Percentiles rank a stretch among this genome's conserved stretches.
phyloP scores from a whole-genome alignment of 2,888 invertebrate species.

The Tinea pellionella region DNA sequence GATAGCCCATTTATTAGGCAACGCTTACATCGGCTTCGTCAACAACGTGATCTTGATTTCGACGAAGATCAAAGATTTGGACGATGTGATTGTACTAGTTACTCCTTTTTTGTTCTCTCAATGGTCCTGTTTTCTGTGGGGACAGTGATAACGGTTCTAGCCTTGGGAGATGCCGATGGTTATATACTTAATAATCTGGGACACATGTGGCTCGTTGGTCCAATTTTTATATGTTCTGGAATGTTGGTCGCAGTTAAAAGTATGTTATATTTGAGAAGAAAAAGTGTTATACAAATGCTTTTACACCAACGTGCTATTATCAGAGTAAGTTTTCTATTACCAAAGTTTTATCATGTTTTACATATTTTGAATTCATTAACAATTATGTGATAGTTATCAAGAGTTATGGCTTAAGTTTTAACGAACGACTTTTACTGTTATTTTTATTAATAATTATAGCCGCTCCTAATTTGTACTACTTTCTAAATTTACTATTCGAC shows the following conservation, averaged over 20 bases:
- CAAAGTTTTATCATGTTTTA: neutral
- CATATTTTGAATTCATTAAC: no score
- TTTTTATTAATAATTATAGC: no score
- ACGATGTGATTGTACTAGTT: conserved; percentile 75
- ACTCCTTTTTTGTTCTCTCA: conserved; percentile 73
- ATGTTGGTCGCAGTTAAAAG: conserved; percentile 77
- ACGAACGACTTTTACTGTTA: no score
- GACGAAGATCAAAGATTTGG: conserved; percentile 72
- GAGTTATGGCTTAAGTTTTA: neutral
- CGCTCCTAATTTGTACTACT: no score
- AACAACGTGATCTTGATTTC: conserved; percentile 69
- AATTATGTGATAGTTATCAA: no score
- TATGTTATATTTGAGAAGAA: conserved; percentile 73
- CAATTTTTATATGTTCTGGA: conserved; percentile 75
- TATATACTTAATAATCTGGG: conserved; percentile 72
- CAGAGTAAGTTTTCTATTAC: conserved; percentile 50
- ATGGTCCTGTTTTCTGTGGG: conserved; percentile 73
- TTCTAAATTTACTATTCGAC: no score
- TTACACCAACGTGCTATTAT: conserved; percentile 72
- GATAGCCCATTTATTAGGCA: conserved; percentile 72
- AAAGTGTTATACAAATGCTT: conserved; percentile 75
- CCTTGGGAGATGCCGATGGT: conserved; percentile 71
- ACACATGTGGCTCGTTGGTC: conserved; percentile 77
- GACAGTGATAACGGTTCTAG: conserved; percentile 72
- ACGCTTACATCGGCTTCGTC: conserved; percentile 69